phyloP scores from a whole-genome alignment of 2,113 vertebrate species.

The Paradoxurus hermaphroditus region DNA sequence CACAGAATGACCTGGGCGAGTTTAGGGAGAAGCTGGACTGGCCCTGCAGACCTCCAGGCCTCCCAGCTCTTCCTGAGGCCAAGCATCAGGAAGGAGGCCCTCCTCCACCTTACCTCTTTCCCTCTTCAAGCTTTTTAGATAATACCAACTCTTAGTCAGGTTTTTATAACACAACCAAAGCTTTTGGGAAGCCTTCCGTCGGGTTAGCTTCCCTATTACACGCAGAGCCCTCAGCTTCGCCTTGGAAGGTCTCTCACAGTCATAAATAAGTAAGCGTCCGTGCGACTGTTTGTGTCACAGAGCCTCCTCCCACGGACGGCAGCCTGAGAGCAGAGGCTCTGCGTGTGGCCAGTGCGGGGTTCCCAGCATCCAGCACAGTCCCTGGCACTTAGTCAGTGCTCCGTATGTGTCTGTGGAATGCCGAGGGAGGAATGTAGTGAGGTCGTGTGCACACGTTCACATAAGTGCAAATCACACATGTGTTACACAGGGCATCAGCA shows the following conservation, averaged over 20 bases:
- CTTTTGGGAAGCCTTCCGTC: neutral
- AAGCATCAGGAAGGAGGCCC: neutral
- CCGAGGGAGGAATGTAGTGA: neutral
- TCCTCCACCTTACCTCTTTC: neutral
- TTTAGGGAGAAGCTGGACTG: neutral
- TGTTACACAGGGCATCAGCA: neutral
- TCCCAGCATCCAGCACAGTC: neutral
- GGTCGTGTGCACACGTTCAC: neutral
- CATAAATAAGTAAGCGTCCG: neutral
- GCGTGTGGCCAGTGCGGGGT: neutral
- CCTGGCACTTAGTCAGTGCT: neutral
- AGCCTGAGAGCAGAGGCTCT: neutral
- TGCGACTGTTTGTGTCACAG: neutral
- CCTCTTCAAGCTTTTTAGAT: too few relatives aligned
- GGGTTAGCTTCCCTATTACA: neutral
- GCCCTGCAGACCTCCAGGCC: neutral
- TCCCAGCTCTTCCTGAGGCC: neutral
- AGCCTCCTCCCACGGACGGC: neutral
- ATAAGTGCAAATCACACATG: neutral
- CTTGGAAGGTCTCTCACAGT: neutral
- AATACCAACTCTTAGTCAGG: neutral
- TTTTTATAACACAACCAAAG: neutral
- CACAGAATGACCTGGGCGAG: neutral
- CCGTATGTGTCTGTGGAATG: neutral
- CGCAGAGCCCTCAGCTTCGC: neutral